phyloP scores from a whole-genome alignment of 2,797 vertebrate species.

The Silurus lanzhouensis region DNA sequence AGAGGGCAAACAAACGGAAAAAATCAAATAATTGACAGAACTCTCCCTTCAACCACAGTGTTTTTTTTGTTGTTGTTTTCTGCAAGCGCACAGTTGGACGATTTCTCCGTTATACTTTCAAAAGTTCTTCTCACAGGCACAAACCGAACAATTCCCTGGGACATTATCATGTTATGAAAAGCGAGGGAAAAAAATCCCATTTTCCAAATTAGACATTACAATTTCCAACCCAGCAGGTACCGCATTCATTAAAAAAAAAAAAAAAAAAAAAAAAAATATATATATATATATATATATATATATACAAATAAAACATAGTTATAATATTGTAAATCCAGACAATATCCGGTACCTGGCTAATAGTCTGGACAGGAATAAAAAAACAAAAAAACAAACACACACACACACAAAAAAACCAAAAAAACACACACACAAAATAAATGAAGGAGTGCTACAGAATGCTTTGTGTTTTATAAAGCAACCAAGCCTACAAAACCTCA shows the following conservation, averaged over 20 bases:
- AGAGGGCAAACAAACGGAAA: no score
- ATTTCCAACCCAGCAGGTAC: neutral
- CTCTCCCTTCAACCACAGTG: no score
- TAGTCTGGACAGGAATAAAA: neutral
- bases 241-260: neutral
- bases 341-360: constrained; percentile 7
- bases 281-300: neutral
- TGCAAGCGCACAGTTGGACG: neutral
- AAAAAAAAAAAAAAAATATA: no score
- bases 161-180: neutral
- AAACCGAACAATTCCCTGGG: neutral
- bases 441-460: constrained; percentile 9
- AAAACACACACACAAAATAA: neutral
- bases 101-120: neutral
- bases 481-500: constrained; percentile 19
- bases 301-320: neutral
- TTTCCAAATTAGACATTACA: constrained; percentile 19
- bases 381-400: neutral
- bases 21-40: no score
- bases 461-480: constrained; percentile 2
- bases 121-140: neutral
- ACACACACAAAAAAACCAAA: neutral
- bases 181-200: neutral
- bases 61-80: no score
- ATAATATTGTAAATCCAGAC: constrained; percentile 16